These are phyloP conservation scores for Drosophila neotestacea DNA, from an alignment of 2,888 invertebrate genomes.

Conservation along the genomic window DNA sequence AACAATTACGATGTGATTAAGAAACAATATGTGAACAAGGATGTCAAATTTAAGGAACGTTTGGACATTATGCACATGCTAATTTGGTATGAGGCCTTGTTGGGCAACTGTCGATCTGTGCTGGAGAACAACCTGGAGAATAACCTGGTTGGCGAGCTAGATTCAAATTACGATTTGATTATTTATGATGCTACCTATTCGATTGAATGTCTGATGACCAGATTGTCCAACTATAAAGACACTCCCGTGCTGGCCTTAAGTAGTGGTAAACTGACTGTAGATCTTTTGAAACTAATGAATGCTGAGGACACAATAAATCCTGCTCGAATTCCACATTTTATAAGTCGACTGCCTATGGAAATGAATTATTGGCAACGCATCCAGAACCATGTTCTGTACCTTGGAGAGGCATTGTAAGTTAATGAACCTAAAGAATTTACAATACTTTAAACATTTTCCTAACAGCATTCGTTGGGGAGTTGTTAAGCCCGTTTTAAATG, in stretches of 20 bases:
- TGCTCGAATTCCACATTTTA: conserved; percentile 54
- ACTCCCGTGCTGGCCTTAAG: conserved; percentile 61
- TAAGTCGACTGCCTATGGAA: conserved; percentile 38
- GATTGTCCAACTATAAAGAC: not conserved
- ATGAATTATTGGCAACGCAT: conserved; percentile 64
- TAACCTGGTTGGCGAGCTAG: not conserved
- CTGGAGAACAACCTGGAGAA: conserved; percentile 5
- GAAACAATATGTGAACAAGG: conserved; percentile 43
- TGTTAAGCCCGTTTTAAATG: conserved; percentile 25
- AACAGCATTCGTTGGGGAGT: conserved; percentile 32
- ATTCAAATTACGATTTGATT: conserved; percentile 49
- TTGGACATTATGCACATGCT: conserved; percentile 52
- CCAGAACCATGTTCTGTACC: conserved; percentile 55
- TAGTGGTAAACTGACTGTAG: conserved; percentile 57
- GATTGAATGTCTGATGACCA: conserved; percentile 46
- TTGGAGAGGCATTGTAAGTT: conserved; percentile 58
- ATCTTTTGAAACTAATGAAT: conserved; percentile 41
- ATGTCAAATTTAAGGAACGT: conserved; percentile 14
- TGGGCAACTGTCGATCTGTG: conserved; percentile 54
- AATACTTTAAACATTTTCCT: not conserved
- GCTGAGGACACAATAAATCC: conserved; percentile 61
- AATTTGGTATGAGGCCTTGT: conserved; percentile 64
- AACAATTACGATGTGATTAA: conserved; percentile 52
- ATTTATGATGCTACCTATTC: conserved; percentile 60
- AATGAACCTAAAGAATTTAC: not conserved